Base-by-base conservation (phyloP, 1,140 invertebrate genomes). In the Bradysia coprophila region DNA sequence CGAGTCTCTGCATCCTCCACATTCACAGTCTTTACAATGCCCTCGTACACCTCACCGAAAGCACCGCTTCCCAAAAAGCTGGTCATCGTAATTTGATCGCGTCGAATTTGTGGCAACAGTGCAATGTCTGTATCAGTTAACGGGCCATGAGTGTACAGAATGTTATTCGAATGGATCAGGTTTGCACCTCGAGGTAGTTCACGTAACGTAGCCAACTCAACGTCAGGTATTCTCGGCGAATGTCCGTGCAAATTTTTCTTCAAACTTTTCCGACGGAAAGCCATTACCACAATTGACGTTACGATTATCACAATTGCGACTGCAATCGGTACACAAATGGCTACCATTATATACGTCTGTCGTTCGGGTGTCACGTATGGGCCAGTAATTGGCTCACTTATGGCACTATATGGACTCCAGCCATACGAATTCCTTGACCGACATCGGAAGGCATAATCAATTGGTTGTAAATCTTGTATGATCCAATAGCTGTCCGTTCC, bases 41-140 rank as follows among this genome's bases (percentile, higher is more conserved):
- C 93, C 67, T 94, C 87, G 56, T 84, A 94, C 2, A 97, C 93
- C 64, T 95, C 90, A 3, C 92, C 93, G 57, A 97, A 97, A n/a
- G 90, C 90, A 1, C 93, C 94, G 45, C 84, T 89, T 0, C 92
- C 93, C 31, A 97, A 63, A 53, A 92, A 90, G 57, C 90, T 88
- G 0, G 75, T 80, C 2, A 91, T 57, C 0, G 76, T 82, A 32
- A 97, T 81, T 48, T 79, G 73, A 34, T 81, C 79, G 41, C 81
- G 68, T 21, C 75, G 69, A 38, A 95, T 83, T 54, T 87, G 85
- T 0, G 87, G 86, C n/a, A 93, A 59, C 19, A 75, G 62, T 15
- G 75, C 72, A 50, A 89, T 61, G 51, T 81, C 75, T 52, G 75
- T 68, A 62, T 73, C 56, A 8, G 69, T 67, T 2, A 72, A 57